Evolutionary conservation across 2,888 invertebrate species (phyloP).

Genomic region (Nephrotoma guestfalica): DNA sequence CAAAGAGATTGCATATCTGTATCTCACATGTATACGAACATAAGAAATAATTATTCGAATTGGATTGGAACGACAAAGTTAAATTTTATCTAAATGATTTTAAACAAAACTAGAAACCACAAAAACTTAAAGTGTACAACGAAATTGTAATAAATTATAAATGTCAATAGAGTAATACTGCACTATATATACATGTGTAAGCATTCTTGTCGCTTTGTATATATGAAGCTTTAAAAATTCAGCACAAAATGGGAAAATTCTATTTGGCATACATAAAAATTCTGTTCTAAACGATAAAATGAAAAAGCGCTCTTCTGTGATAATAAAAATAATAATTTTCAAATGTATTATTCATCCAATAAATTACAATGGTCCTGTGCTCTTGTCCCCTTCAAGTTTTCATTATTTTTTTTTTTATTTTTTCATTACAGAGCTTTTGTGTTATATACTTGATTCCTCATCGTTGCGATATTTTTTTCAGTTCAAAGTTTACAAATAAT

Average conservation of each 20-base stretch:
- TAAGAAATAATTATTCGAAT: neutral
- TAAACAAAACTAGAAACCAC: neutral
- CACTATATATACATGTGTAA: too few relatives aligned
- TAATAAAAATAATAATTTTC: neutral
- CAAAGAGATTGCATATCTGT: neutral
- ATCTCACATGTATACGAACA: neutral
- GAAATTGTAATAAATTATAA: neutral
- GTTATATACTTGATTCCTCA: neutral
- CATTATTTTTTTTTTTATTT: neutral
- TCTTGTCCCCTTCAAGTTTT: neutral
- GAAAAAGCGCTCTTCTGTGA: neutral
- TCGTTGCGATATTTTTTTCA: neutral
- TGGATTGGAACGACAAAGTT: neutral
- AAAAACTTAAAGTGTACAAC: neutral
- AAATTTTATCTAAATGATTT: neutral
- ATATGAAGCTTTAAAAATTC: neutral
- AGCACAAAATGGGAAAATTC: neutral
- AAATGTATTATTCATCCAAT: neutral
- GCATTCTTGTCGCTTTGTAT: neutral
- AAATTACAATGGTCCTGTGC: neutral
- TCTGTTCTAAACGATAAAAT: neutral
- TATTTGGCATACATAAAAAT: neutral
- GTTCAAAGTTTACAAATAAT: neutral
- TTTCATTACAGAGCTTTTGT: neutral
- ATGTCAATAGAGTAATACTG: neutral